Base-by-base conservation (phyloP, 2,797 vertebrate species). In the Oreortyx pictus region DNA sequence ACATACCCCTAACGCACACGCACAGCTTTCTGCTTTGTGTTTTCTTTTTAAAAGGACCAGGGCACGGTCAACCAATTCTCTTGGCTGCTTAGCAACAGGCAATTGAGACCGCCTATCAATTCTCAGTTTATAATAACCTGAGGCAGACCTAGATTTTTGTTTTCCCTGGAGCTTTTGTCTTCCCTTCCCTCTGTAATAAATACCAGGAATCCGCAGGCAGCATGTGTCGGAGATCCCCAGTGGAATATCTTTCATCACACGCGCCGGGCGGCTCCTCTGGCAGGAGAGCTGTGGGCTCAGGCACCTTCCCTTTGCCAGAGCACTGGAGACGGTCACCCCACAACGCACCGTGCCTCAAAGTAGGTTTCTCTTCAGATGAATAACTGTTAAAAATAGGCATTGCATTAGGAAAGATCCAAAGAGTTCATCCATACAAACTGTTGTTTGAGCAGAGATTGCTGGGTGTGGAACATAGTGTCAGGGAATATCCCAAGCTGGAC, bases 21-120 rank as follows among this genome's bases (percentile, higher is more conserved):
- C 8, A 66, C 1, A 87, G 70, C 73, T 82, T 91, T 72, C 56
- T 62, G 56, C 59, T 39, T 91, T 19, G 14, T 72, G 20, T 46
- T 86, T 85, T 91, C 71, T 59, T 67, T 75, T 74, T 60, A 37
- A 62, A 84, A 89, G 73, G 79, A 85, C 67, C 43, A 80, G 81
- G 68, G 37, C 83, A 89, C 86, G 89, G 88, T 83, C 95, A 95
- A 88, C 80, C 68, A 87, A 90, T 92, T 96, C 87, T 89, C 49
- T 65, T 81, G 87, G 96, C 95, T 97, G 96, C 95, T 95, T 96
- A 96, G 95, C 94, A 97, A 97, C 95, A 96, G 95, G 93, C 89
- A 92, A 94, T 82, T 93, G 89, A 93, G 89, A 88, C 91, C 93
- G 94, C 86, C 94, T 95, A 92, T 95, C 96, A 94, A 92, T 96